A percentile compares a stretch with the other conserved stretches of the same genome.
phyloP scores from a whole-genome alignment of 1,140 invertebrate genomes.

The Maconellicoccus hirsutus region DNA sequence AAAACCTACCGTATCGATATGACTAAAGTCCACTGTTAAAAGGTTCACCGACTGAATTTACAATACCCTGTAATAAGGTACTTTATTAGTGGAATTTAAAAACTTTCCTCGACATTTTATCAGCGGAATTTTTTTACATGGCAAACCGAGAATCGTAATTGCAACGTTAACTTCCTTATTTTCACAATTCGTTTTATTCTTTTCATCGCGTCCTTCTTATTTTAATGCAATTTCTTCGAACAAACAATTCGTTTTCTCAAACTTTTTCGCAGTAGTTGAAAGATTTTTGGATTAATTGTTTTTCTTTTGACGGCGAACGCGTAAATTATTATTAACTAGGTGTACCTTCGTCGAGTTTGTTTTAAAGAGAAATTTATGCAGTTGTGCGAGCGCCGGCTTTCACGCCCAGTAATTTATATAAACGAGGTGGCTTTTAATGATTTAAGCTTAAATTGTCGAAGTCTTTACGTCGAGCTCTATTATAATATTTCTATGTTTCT shows the following conservation, averaged over 20 bases:
- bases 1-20: not conserved
- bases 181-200: not conserved
- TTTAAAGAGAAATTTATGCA: too few species aligned
- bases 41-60: conserved; percentile 3
- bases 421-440: too few species aligned
- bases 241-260: conserved; percentile 5
- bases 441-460: too few species aligned
- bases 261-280: not conserved
- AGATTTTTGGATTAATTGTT: conserved; percentile 5
- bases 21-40: conserved; percentile 8
- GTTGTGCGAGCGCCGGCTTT: too few species aligned
- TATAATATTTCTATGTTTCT: too few species aligned
- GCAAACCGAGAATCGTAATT: conserved; percentile 1
- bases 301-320: conserved; percentile 6
- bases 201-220: not conserved
- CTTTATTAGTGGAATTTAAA: conserved; percentile 1
- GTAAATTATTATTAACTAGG: not conserved
- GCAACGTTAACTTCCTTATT: conserved; percentile 8
- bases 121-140: not conserved
- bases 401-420: too few species aligned
- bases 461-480: too few species aligned
- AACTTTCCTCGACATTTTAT: conserved; percentile 1
- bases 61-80: conserved; percentile 3
- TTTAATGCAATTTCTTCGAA: not conserved
- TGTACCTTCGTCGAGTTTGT: not conserved